Evolutionary conservation across 2,113 vertebrate species (phyloP), one percentile per base, ranked within the genome.

Genomic region (Melozone crissalis): DNA sequence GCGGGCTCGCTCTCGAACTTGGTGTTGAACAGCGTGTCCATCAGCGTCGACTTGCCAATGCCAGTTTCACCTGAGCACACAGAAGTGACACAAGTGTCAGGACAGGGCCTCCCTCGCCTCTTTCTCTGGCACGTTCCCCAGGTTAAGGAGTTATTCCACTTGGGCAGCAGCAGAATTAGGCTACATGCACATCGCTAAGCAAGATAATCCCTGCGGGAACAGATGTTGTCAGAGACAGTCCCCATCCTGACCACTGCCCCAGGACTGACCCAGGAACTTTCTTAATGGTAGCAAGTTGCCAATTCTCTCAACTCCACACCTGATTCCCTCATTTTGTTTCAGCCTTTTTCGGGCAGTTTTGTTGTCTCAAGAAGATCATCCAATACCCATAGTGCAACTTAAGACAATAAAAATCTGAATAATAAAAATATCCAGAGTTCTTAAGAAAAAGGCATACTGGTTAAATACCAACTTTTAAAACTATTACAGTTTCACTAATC

Each of bases 21-120:
- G 17, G 98, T 98, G 67, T 98, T 98, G 97, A 98, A 98, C 87
- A 98, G 96, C 7, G 98, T 98, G 94, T 98, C 98, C 98, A 98
- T 98, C 95, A 98, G 69, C 0, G 98, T 98, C 1, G 98, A 98
- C 86, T 98, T 98, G 76, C 98, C 98, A 2, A 98, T 98, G 90
- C 98, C 98, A 0, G 98, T 98, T 79, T 98, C 98, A 0, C 98
- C 98, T 98, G 94, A 3, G 84, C 24, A 68, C 24, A 54, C 46
- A 95, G 43, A 93, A 24, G 15, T 4, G 19, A 33, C 54, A 21
- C 2, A 5, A 24, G 14, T 0, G 0, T 89, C 57, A 72, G 73
- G 1, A 10, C 0, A 3, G 43, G 3, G 62, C 5, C 14, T 7
- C 15, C 51, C 43, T 33, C 4, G 2, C 4, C 51, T 57, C 55